Percentiles rank a stretch among this genome's conserved stretches.
Conservation (phyloP, 2,113 vertebrate species). For the Cochlearius cochlearius region DNA sequence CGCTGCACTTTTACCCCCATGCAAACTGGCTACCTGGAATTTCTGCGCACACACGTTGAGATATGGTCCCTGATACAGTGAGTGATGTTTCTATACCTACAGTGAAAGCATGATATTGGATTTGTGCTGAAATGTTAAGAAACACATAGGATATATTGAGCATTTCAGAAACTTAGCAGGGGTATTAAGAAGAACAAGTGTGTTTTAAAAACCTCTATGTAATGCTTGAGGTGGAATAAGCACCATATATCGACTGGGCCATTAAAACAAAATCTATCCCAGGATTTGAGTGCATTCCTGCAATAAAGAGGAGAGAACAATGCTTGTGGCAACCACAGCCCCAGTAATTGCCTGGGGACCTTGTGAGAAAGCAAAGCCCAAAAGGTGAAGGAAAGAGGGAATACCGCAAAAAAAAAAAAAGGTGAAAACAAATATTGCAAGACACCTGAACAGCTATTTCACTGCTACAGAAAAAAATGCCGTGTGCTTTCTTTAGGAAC, state of each 20-base stretch:
- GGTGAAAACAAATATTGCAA: neutral
- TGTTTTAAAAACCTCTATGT: conserved; percentile 28
- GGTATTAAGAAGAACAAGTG: conserved; percentile 30
- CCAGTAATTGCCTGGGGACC: conserved; percentile 1
- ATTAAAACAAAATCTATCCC: conserved; percentile 23
- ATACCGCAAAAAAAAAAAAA: neutral
- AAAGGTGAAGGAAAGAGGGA: neutral
- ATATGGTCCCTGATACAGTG: neutral
- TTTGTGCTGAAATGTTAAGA: conserved; percentile 36
- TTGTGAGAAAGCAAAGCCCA: neutral
- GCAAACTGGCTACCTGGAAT: neutral
- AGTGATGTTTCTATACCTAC: neutral
- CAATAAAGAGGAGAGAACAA: conserved; percentile 17
- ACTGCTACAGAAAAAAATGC: neutral
- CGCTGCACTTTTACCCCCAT: neutral
- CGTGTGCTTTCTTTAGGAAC: neutral
- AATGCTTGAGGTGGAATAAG: conserved; percentile 26
- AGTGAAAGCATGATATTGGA: neutral
- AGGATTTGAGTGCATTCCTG: conserved; percentile 1
- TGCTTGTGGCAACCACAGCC: neutral
- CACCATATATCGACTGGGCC: neutral
- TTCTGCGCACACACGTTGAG: neutral
- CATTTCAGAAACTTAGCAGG: conserved; percentile 10
- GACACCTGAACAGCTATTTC: neutral
- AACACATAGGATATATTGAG: conserved; percentile 6